Conservation (phyloP, 2,797 vertebrate genomes). For the Alcedo quadribrachys region DNA sequence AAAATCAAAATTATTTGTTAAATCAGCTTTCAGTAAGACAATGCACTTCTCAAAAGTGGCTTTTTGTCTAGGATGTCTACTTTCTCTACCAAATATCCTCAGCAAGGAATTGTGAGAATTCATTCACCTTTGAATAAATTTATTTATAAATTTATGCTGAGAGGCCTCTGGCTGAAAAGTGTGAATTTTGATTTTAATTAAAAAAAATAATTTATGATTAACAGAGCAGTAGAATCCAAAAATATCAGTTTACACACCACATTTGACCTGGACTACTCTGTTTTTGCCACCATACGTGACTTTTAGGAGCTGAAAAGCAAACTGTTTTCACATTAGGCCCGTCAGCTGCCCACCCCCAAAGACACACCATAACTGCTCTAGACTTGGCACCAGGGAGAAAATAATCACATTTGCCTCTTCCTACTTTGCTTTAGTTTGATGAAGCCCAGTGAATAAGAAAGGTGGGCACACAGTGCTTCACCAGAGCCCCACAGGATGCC, state of each 20-base stretch:
- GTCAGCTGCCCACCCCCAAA: neutral
- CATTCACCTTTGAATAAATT: conserved; percentile 50
- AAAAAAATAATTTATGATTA: neutral
- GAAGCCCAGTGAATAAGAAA: neutral
- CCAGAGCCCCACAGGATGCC: neutral
- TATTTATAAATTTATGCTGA: neutral
- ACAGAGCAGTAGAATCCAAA: neutral
- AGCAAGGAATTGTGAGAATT: conserved; percentile 28
- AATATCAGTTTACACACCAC: conserved; percentile 1
- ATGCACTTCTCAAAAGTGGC: neutral
- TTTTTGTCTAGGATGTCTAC: conserved; percentile 39
- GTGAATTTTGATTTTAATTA: neutral
- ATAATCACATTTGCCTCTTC: neutral
- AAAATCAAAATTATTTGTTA: neutral
- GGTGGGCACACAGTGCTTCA: neutral
- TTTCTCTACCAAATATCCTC: conserved; percentile 15
- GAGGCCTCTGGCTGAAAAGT: neutral
- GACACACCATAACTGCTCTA: neutral
- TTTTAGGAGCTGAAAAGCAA: conserved; percentile 1
- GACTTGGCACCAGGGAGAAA: neutral
- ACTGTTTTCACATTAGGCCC: neutral
- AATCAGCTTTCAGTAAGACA: neutral
- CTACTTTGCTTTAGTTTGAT: neutral
- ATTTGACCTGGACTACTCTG: conserved; percentile 6
- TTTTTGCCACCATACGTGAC: neutral